phyloP scores from a whole-genome alignment of 2,113 vertebrate species.

The Numenius arquata region DNA sequence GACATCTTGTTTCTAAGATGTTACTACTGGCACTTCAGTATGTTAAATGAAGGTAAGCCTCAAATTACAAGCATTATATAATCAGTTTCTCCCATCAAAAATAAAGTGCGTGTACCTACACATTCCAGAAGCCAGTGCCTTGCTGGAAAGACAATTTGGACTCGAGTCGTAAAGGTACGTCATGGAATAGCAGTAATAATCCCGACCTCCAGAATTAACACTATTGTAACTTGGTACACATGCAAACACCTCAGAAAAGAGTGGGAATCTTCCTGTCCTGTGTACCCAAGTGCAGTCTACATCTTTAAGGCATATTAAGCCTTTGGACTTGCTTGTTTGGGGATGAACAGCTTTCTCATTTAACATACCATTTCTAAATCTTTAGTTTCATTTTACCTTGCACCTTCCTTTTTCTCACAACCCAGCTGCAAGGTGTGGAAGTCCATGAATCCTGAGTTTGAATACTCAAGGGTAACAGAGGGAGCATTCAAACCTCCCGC shows the following conservation, averaged over 20 bases:
- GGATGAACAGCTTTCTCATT: not conserved
- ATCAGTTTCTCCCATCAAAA: conserved; percentile 1
- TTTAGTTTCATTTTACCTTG: not conserved
- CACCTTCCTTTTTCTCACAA: not conserved
- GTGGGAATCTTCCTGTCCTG: not conserved
- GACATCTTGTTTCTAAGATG: conserved; percentile 48
- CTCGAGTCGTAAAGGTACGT: not conserved
- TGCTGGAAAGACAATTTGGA: not conserved
- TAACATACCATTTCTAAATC: not conserved
- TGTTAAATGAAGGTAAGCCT: conserved; percentile 38
- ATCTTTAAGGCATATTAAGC: not conserved
- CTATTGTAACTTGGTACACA: not conserved
- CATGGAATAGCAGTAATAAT: not conserved
- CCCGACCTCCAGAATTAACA: not conserved
- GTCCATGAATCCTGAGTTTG: not conserved
- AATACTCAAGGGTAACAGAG: not conserved
- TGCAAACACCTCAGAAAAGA: not conserved
- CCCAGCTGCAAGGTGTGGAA: not conserved
- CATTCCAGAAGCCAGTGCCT: not conserved
- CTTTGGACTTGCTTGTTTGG: not conserved
- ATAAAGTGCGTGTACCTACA: not conserved
- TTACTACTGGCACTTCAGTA: conserved; percentile 12
- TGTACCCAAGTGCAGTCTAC: not conserved
- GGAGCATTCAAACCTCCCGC: rapidly evolving
- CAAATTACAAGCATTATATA: conserved; percentile 19